Evolutionary conservation across 2,888 invertebrate genomes (phyloP).

Genomic region (Dilophus febrilis): DNA sequence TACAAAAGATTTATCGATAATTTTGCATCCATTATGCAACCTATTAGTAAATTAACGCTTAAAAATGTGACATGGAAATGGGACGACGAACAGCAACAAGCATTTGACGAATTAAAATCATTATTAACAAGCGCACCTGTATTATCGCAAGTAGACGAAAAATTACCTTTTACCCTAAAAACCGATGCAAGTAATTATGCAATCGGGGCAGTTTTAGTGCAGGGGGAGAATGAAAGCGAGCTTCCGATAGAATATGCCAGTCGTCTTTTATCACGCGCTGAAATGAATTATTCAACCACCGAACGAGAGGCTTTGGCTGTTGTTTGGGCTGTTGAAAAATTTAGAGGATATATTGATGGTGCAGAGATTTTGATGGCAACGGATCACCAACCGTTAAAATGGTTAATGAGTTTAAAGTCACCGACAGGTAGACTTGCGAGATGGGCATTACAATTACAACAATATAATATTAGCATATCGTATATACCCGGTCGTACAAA

Average conservation of each 20-base stretch:
- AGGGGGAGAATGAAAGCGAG: conserved; percentile 12
- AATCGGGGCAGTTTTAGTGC: conserved; percentile 13
- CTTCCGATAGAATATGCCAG: conserved; percentile 6
- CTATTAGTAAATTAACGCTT: too few species aligned
- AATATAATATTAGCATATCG: conserved; percentile 21
- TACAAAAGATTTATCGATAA: too few species aligned
- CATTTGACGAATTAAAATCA: conserved; percentile 13
- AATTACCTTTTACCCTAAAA: conserved; percentile 14
- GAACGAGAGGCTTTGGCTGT: conserved; percentile 22
- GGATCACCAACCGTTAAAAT: conserved; percentile 31
- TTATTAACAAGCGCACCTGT: conserved; percentile 9
- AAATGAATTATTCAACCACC: conserved; percentile 20
- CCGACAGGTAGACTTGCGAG: conserved; percentile 26
- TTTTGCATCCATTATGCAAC: too few species aligned
- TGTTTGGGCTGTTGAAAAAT: conserved; percentile 23
- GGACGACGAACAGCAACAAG: conserved; percentile 10
- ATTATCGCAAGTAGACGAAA: conserved; percentile 11
- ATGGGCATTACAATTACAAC: conserved; percentile 27
- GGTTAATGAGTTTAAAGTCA: conserved; percentile 25
- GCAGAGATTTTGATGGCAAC: conserved; percentile 6
- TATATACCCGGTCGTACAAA: conserved; percentile 25
- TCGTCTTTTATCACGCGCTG: conserved; percentile 8
- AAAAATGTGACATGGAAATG: too few species aligned
- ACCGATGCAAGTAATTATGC: conserved; percentile 16
- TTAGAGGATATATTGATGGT: conserved; percentile 25